Conservation (phyloP, 2,888 invertebrate genomes). For the Entomobrya multifasciata region DNA sequence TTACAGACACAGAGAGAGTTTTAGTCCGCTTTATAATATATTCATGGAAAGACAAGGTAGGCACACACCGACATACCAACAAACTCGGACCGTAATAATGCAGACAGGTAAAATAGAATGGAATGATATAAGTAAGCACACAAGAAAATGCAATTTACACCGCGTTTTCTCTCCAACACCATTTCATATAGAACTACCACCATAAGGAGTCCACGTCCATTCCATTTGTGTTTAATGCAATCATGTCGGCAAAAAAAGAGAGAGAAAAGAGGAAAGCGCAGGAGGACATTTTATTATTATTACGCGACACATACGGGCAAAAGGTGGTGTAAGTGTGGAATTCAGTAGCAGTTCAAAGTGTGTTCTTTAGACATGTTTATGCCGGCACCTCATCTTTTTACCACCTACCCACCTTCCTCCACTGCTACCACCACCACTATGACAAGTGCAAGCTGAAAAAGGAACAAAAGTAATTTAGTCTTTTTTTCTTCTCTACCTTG, state of each 20-base stretch:
- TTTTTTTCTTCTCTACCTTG: neutral
- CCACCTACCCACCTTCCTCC: neutral
- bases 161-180: neutral
- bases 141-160: neutral
- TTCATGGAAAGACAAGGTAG: neutral
- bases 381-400: constrained; percentile 1
- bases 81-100: neutral
- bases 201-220: neutral
- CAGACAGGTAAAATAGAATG: neutral
- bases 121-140: neutral
- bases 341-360: neutral
- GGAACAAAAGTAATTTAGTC: constrained; percentile 9
- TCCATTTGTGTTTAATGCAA: constrained; percentile 2
- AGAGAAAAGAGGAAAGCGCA: neutral
- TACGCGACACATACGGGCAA: neutral
- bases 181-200: too few relatives aligned
- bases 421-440: neutral
- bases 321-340: neutral
- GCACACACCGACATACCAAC: neutral
- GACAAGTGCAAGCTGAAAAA: neutral
- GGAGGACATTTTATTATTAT: constrained; percentile 10
- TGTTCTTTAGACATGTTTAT: constrained; percentile 10
- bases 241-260: neutral
- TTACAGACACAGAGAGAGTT: neutral
- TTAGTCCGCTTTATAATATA: neutral